Evolutionary conservation across 2,113 vertebrate species (phyloP).

Genomic region (Xiphophorus hellerii): DNA sequence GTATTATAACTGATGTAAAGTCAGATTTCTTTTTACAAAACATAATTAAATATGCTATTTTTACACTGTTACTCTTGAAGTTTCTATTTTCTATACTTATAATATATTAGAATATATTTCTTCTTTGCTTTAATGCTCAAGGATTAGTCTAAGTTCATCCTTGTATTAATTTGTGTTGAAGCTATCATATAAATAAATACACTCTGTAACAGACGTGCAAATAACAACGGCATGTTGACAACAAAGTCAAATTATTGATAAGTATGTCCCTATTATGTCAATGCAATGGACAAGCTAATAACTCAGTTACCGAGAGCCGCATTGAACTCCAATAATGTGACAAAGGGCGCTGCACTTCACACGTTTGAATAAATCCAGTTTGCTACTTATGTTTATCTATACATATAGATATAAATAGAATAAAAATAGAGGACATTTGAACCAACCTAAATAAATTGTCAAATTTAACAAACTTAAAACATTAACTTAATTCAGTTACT

Average conservation of each 20-base stretch:
- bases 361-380: conserved; percentile 9
- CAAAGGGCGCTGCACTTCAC: conserved; percentile 33
- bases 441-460: too few relatives aligned
- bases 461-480: too few relatives aligned
- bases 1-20: too few relatives aligned
- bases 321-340: conserved; percentile 73
- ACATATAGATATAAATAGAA: background rate
- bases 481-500: too few relatives aligned
- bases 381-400: too few relatives aligned
- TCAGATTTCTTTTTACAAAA: background rate
- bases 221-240: conserved; percentile 16
- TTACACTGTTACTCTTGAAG: background rate
- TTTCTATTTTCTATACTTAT: background rate
- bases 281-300: conserved; percentile 58
- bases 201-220: background rate
- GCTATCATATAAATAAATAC: background rate
- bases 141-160: background rate
- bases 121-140: background rate
- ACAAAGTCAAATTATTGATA: conserved; percentile 66
- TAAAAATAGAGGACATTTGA: too few relatives aligned
- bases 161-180: background rate
- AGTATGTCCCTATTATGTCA: conserved; percentile 73
- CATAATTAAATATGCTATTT: background rate
- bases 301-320: conserved; percentile 66
- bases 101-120: background rate